Base-by-base conservation (phyloP, 2,797 vertebrate species). In the Cyprinella venusta region DNA sequence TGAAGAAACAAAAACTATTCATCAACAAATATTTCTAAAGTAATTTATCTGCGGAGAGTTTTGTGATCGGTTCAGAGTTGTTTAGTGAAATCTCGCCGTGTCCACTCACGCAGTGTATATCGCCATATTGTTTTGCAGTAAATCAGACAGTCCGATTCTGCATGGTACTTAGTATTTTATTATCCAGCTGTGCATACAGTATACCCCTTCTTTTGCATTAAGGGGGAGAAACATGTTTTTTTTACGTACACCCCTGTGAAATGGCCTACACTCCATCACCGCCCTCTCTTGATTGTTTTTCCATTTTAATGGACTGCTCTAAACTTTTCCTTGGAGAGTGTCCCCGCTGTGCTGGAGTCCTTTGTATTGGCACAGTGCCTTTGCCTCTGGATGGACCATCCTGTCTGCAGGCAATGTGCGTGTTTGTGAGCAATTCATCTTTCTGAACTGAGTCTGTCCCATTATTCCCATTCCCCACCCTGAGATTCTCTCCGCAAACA, bases 301-400 rank as follows among this genome's bases (percentile, higher is more conserved):
- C 83, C 83, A 80, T 87, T 79, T 86, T 86, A 88, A 83, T 72
- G 75, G 52, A 84, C 61, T 81, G 71, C 67, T 76, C 79, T 84
- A 83, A 87, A 78, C 61, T 70, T 84, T 86, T 84, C 64, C 75
- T 86, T 76, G 74, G 77, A 86, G 81, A 85, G 38, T 19, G 21
- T 74, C 59, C 72, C 74, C 24, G 77, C 64, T 67, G 59, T 15
- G 70, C 24, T 76, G 74, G 26, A 82, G 30, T 79, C 67, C 56
- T 82, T 76, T 80, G 67, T 42, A 54, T 40, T 33, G 61, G 56
- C 76, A 2, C 8, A 4, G n/a, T 38, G 71, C 71, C 69, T 36
- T 63, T 42, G 63, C 79, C 68, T 63, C 67, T 56, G 69, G 30
- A 56, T 54, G 52, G 38, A 77, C 61, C 61, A 26, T 75, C 82